A percentile compares a stretch with the other conserved stretches of the same genome.
Evolutionary conservation across 2,797 vertebrate genomes (phyloP).

Genomic region (Dallia pectoralis): DNA sequence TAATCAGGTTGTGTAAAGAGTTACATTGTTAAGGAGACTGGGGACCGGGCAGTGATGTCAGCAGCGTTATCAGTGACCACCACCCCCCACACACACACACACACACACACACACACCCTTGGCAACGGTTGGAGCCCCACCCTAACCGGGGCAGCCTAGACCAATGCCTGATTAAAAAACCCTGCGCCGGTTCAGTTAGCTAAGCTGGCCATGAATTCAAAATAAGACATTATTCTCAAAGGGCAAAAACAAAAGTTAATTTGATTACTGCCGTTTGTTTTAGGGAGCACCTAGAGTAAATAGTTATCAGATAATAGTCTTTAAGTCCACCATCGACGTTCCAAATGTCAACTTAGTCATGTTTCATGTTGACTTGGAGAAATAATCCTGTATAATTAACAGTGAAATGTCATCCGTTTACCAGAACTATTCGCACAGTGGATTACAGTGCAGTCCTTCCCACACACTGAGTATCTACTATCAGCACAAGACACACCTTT

Average conservation of each 20-base stretch:
- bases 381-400: background rate
- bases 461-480: background rate
- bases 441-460: background rate
- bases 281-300: background rate
- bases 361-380: background rate
- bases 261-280: background rate
- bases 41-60: constrained; percentile 49
- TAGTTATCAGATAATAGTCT: background rate
- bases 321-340: background rate
- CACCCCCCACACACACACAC: too few relatives aligned
- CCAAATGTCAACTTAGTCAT: background rate
- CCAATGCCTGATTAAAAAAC: constrained; percentile 29
- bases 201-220: background rate
- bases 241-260: background rate
- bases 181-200: background rate
- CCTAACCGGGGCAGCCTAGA: constrained; percentile 12
- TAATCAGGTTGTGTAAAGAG: constrained; percentile 58
- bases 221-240: background rate
- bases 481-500: background rate
- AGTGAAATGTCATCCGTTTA: too few relatives aligned
- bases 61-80: constrained; percentile 56
- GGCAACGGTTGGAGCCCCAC: constrained; percentile 38
- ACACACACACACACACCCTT: too few relatives aligned
- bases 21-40: constrained; percentile 62
- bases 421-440: background rate